Percentiles rank a stretch among this genome's conserved stretches.
phyloP scores from a whole-genome alignment of 2,888 invertebrate genomes.

The Oscheius sp. region DNA sequence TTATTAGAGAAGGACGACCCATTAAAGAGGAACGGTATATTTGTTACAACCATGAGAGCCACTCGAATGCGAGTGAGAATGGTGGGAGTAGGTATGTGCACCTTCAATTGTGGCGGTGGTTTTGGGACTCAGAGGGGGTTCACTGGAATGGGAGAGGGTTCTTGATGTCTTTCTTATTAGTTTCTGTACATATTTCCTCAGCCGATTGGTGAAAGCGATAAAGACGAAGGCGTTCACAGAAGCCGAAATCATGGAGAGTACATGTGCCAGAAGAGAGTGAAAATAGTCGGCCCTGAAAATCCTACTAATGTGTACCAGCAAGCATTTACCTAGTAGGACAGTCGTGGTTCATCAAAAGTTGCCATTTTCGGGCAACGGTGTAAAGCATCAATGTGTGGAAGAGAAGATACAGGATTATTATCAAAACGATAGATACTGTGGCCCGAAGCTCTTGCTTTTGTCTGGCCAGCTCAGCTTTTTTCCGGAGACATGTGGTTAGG shows the following conservation, averaged over 20 bases:
- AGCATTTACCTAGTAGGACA: conserved; percentile 65
- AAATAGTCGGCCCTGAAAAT: conserved; percentile 69
- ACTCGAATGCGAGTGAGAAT: background rate
- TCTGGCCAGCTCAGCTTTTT: conserved; percentile 62
- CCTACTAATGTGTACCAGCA: background rate
- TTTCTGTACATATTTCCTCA: conserved; percentile 66
- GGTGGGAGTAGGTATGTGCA: conserved; percentile 30
- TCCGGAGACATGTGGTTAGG: conserved; percentile 54
- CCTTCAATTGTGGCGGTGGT: conserved; percentile 63
- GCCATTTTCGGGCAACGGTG: conserved; percentile 70
- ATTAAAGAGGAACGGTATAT: conserved; percentile 23
- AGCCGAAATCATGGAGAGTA: conserved; percentile 71
- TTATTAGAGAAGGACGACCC: background rate
- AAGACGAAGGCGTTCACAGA: conserved; percentile 73
- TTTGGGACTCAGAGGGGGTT: conserved; percentile 68
- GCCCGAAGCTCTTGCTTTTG: conserved; percentile 68
- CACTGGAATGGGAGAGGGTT: conserved; percentile 68
- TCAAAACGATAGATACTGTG: conserved; percentile 68
- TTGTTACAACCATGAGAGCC: conserved; percentile 26
- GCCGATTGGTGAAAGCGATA: conserved; percentile 71
- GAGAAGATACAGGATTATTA: conserved; percentile 70
- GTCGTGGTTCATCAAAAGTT: conserved; percentile 63
- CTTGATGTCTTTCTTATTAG: conserved; percentile 71
- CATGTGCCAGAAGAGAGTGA: conserved; percentile 66
- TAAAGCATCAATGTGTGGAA: conserved; percentile 70